phyloP scores from a whole-genome alignment of 1,140 invertebrate species.

The Contarinia nasturtii region DNA sequence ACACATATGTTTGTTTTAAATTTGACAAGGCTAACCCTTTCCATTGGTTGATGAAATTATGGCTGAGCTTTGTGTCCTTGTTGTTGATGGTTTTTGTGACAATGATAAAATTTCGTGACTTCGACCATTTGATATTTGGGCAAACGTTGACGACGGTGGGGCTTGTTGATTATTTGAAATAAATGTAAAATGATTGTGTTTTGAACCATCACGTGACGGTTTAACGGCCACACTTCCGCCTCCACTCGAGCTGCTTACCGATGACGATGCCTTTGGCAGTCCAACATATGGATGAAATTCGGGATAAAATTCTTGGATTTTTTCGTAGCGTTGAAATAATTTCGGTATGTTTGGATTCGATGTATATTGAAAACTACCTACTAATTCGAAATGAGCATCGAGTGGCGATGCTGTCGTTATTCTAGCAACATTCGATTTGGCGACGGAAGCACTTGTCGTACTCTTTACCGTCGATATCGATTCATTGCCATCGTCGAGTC shows the following conservation, averaged over 20 bases:
- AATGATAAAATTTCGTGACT: too few species aligned
- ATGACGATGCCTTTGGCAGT: conserved; percentile 1
- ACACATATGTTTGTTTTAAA: too few species aligned
- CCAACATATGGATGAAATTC: conserved; percentile 34
- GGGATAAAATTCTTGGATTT: conserved; percentile 55
- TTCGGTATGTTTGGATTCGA: conserved; percentile 32
- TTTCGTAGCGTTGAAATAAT: conserved; percentile 50
- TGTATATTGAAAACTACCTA: conserved; percentile 7
- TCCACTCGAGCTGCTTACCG: background rate
- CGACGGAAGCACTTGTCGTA: background rate
- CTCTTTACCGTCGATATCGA: background rate
- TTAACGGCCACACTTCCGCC: conserved; percentile 9
- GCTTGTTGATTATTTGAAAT: conserved; percentile 1
- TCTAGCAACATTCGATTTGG: background rate
- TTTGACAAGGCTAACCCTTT: too few species aligned
- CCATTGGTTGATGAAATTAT: too few species aligned
- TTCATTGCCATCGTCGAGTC: conserved; percentile 14
- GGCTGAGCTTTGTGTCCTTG: too few species aligned
- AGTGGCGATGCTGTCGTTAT: background rate
- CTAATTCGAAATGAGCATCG: conserved; percentile 4
- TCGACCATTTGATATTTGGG: too few species aligned
- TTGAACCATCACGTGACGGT: conserved; percentile 13
- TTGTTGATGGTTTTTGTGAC: too few species aligned
- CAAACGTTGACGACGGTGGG: background rate
- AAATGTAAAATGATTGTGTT: conserved; percentile 6